Evolutionary conservation across 2,113 vertebrate genomes (phyloP), one percentile per base, ranked within the genome.

Genomic region (Egretta garzetta): DNA sequence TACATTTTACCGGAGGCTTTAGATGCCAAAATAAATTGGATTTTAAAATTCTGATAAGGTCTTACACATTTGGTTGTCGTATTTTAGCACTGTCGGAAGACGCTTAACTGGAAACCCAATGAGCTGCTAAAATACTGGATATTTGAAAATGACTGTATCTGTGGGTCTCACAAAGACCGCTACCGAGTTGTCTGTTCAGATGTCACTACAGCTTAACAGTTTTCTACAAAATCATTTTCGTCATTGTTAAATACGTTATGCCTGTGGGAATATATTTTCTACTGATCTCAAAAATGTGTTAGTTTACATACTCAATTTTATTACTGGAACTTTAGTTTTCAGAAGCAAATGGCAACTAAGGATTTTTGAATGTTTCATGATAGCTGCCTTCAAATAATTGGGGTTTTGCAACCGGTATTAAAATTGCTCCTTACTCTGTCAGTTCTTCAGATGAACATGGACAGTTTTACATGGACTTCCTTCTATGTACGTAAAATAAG

Each of bases 211-310:
- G 96, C 95, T 77, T 91, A 89, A 82, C 75, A 84, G 39, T 97
- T 98, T 98, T 98, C 90, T 98, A 98, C 84, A 75, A 82, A 88
- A 83, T 86, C 96, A 72, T 96, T 86, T 56, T 76, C 90, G 26
- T 97, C 84, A 21, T 84, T 95, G 95, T 98, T 98, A 90, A 98
- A 98, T 75, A 98, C 93, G 95, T 98, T 98, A 97, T 97, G 96
- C 97, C 96, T 98, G 98, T 98, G 98, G 99, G 98, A 98, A 97
- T 98, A 98, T 75, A 97, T 97, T 99, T 99, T 99, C 98, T 99
- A 98, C 98, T 97, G 96, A 98, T 96, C 96, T 98, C 95, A 97
- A 83, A 80, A 90, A 58, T 83, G 81, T 88, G 64, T 93, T 96
- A 71, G 98, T 98, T 99, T 98, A 98, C 98, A 98, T 96, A 96